Evolutionary conservation across 1,140 invertebrate species (phyloP).

Genomic region (Zeugodacus cucurbitae): DNA sequence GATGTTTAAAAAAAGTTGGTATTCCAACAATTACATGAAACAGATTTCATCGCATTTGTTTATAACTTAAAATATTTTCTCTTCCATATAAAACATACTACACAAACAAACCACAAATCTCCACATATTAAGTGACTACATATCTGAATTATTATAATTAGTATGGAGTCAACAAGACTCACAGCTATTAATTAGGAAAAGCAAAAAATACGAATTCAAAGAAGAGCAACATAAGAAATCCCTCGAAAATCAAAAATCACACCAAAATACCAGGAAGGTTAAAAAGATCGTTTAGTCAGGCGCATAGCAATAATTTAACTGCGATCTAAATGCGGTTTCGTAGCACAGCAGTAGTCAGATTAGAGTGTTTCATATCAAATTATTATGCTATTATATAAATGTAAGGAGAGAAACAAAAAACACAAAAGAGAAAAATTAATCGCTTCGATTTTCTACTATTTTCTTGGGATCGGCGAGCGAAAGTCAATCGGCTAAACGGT

Average conservation of each 20-base stretch:
- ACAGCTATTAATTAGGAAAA: background rate
- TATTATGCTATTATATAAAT: slow-evolving; percentile 23
- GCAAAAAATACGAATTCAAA: background rate
- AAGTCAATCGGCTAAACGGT: background rate
- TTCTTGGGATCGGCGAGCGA: background rate
- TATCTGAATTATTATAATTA: slow-evolving; percentile 11
- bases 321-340: background rate
- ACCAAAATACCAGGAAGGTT: slow-evolving; percentile 21
- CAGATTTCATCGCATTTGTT: no score
- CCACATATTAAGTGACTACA: slow-evolving; percentile 28
- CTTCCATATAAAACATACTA: no score
- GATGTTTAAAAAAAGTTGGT: no score
- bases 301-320: background rate
- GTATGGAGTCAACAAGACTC: background rate
- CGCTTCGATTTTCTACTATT: background rate
- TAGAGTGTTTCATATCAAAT: slow-evolving; percentile 19
- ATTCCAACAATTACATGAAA: no score
- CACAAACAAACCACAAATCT: background rate
- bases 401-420: background rate
- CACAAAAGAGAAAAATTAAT: background rate
- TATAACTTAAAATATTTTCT: no score
- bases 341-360: background rate
- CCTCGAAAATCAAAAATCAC: background rate
- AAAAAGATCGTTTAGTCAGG: background rate
- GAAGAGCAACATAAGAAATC: background rate